Base-by-base conservation (phyloP, 2,113 vertebrate species). In the Pelvicachromis taeniatus region DNA sequence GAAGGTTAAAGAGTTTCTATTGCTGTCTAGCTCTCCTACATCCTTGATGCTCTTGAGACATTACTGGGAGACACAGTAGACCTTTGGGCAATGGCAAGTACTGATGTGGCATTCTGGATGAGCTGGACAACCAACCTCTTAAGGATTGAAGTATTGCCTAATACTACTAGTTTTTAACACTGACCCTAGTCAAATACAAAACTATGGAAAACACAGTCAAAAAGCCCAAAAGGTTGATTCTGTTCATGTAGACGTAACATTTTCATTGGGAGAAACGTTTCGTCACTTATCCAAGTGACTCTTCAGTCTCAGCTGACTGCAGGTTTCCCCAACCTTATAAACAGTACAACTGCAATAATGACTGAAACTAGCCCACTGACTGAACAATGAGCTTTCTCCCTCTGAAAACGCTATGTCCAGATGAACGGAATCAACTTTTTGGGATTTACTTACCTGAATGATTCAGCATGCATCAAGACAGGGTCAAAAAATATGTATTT, bases 41-140 rank as follows among this genome's bases (percentile, higher is more conserved):
- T 26, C 23, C 23, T 56, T 12, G 7, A 56, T 4, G 54, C 21
- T 26, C 12, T 56, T 56, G 54, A 56, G 12, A 8, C 12, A 1
- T 56, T 56, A 8, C 21, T 56, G 21, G 54, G 54, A 56, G 54
- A 56, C 54, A 56, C 1, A 56, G 4, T 23, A 56, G 4, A 29
- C 23, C 54, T 56, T 0, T 0, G 4, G 54, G 14, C 26, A 31
- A 0, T 59, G 56, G 56, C 26, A 14, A 3, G 54, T 56, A 12
- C 4, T 4, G 54, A 56, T 56, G 54, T 23, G 53, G 21, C 11
- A 13, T 55, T 21, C 53, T 55, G 53, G 53, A 55, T 21, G 53
- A 55, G 11, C 13, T 55, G 53, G 11, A 33, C 33, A 7, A 33
- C 33, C 7, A 7, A 33, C 7, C 33, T 33, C 33, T 33, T 33